A percentile compares a stretch with the other conserved stretches of the same genome.
These are phyloP conservation scores for Meloidogyne exigua DNA, from an alignment of 1,140 invertebrate genomes.

Conservation along the genomic window DNA sequence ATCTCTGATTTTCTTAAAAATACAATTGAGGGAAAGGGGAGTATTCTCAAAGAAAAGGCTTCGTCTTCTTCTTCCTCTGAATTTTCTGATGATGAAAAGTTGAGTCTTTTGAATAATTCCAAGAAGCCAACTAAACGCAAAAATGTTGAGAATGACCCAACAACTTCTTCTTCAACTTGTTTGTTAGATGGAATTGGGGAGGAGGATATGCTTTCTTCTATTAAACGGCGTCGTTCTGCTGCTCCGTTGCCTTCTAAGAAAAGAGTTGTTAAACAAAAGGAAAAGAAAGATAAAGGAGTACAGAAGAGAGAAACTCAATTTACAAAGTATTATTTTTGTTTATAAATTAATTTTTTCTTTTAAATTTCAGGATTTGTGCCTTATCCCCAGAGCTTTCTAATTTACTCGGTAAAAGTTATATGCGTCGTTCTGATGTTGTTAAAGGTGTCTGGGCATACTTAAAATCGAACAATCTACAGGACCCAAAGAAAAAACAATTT, in stretches of 20 bases:
- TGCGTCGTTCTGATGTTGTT: conserved; percentile 43
- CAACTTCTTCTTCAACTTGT: neutral
- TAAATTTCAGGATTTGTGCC: conserved; percentile 33
- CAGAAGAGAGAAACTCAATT: conserved; percentile 21
- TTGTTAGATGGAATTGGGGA: neutral
- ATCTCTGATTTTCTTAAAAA: neutral
- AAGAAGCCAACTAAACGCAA: neutral
- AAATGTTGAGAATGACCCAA: neutral
- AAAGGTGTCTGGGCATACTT: conserved; percentile 44
- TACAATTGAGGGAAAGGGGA: too few relatives aligned
- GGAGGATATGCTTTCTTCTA: conserved; percentile 24
- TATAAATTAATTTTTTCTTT: neutral
- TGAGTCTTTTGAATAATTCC: neutral
- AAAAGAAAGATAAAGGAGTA: conserved; percentile 15
- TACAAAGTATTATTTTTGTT: conserved; percentile 13
- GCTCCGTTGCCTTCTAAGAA: conserved; percentile 13
- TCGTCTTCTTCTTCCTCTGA: neutral
- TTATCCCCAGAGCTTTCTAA: conserved; percentile 37
- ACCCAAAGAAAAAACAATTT: conserved; percentile 41
- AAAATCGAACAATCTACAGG: conserved; percentile 34
- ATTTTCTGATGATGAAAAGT: neutral
- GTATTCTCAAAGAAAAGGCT: neutral
- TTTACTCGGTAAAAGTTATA: conserved; percentile 36
- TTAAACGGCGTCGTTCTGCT: conserved; percentile 32
- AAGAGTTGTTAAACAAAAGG: conserved; percentile 14